Conservation (phyloP, 2,888 invertebrate species). For the Arrhopalites spinosus region DNA sequence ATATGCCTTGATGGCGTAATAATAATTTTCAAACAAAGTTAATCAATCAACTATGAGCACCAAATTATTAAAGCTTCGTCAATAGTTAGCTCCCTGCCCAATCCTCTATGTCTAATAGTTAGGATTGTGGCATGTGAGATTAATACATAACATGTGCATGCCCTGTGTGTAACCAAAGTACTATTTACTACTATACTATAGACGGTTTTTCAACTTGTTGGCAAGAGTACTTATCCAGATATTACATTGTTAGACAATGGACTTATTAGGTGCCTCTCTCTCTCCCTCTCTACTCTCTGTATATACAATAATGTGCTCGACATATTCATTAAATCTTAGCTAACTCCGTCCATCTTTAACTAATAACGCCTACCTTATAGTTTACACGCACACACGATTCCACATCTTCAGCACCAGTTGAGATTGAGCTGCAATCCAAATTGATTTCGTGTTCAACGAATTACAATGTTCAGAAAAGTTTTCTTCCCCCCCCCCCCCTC, state of each 20-base stretch:
- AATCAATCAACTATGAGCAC: slow-evolving; percentile 28
- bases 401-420: background rate
- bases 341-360: slow-evolving; percentile 20
- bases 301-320: slow-evolving; percentile 4
- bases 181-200: background rate
- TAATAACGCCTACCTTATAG: slow-evolving; percentile 11
- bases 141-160: background rate
- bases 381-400: too few species aligned
- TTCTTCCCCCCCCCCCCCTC: too few species aligned
- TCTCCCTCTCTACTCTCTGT: too few species aligned
- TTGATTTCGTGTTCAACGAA: slow-evolving; percentile 38
- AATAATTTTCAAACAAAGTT: slow-evolving; percentile 15
- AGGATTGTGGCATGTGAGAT: slow-evolving; percentile 20
- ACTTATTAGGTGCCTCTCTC: background rate
- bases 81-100: slow-evolving; percentile 8
- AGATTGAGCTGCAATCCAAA: slow-evolving; percentile 3
- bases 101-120: slow-evolving; percentile 22
- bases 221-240: too few species aligned
- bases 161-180: background rate
- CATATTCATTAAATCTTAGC: slow-evolving; percentile 10
- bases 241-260: background rate
- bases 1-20: slow-evolving; percentile 51
- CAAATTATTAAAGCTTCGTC: slow-evolving; percentile 19
- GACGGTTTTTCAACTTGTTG: background rate
- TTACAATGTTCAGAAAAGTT: slow-evolving; percentile 7